These are phyloP conservation scores for Dolichotis patagonum DNA, from an alignment of 2,113 vertebrate species.

Conservation along the genomic window DNA sequence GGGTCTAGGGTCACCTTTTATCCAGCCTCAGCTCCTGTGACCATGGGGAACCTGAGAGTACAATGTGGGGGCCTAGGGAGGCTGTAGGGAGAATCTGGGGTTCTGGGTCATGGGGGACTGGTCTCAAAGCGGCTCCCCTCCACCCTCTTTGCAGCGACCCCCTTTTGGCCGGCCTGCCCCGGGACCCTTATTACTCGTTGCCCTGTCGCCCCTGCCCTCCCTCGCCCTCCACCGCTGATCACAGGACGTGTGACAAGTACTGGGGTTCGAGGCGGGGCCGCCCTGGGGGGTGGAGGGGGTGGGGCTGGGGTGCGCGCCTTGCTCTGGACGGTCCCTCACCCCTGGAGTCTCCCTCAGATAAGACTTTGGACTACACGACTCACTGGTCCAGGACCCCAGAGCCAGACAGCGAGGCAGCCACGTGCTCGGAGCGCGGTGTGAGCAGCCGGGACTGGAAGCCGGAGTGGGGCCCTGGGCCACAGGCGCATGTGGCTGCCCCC, in stretches of 20 bases:
- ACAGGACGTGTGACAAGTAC: constrained; percentile 58
- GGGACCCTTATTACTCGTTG: constrained; percentile 51
- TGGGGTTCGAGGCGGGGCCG: not conserved
- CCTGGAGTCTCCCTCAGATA: constrained; percentile 37
- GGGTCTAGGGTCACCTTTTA: not conserved
- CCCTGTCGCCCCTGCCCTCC: not conserved
- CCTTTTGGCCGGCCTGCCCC: constrained; percentile 74
- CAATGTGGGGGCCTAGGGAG: not conserved
- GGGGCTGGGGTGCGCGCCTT: not conserved
- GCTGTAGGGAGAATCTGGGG: not conserved
- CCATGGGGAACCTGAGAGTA: not conserved
- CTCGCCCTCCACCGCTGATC: not conserved
- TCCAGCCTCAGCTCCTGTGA: not conserved
- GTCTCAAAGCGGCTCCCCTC: constrained; percentile 35
- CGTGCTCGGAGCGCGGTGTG: not conserved
- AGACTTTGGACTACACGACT: not conserved
- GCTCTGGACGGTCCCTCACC: not conserved
- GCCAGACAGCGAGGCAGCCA: not conserved
- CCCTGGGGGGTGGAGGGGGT: not conserved
- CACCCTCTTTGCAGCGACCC: constrained; percentile 56
- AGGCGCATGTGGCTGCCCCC: not conserved
- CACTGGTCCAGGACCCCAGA: constrained; percentile 51
- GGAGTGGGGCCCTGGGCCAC: not conserved
- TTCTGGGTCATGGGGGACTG: not conserved
- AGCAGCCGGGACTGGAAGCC: not conserved